A percentile compares a stretch with the other conserved stretches of the same genome.
Conservation (phyloP, 2,797 vertebrate genomes). For the Rhinella marina region DNA sequence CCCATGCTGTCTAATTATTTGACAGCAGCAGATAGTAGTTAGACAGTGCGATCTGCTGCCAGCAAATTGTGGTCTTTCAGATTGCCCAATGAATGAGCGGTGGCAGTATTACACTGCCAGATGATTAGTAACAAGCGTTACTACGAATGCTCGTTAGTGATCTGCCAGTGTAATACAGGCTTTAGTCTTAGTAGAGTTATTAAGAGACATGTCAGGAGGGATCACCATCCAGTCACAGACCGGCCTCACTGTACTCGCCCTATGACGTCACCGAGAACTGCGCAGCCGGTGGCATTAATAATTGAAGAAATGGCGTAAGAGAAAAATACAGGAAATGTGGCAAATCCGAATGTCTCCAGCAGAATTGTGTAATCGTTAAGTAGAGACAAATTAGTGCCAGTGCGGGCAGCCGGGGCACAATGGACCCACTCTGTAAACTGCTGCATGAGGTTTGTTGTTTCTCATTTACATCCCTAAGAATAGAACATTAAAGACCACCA, state of each 20-base stretch:
- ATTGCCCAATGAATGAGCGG: too few species aligned
- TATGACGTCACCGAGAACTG: background rate
- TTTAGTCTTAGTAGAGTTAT: too few species aligned
- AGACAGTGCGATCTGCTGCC: too few species aligned
- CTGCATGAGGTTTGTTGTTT: constrained; percentile 24
- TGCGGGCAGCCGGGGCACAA: constrained; percentile 1
- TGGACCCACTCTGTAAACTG: constrained; percentile 1
- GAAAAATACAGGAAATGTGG: background rate
- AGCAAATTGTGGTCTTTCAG: too few species aligned
- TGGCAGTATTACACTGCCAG: too few species aligned
- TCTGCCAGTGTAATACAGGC: too few species aligned
- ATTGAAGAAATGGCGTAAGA: background rate
- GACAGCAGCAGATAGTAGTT: too few species aligned
- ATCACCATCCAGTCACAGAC: background rate
- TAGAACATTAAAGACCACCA: constrained; percentile 34
- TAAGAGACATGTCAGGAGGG: too few species aligned
- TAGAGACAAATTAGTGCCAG: background rate
- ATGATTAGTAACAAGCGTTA: too few species aligned
- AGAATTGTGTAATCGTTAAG: background rate
- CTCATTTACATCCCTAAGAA: constrained; percentile 48
- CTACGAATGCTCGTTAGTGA: too few species aligned
- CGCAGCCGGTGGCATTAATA: background rate
- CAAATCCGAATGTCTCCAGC: background rate
- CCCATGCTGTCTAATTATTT: too few species aligned
- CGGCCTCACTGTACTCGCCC: background rate